Evolutionary conservation across 2,113 vertebrate species (phyloP), one percentile per base, ranked within the genome.

Genomic region (Eulemur macaco): DNA sequence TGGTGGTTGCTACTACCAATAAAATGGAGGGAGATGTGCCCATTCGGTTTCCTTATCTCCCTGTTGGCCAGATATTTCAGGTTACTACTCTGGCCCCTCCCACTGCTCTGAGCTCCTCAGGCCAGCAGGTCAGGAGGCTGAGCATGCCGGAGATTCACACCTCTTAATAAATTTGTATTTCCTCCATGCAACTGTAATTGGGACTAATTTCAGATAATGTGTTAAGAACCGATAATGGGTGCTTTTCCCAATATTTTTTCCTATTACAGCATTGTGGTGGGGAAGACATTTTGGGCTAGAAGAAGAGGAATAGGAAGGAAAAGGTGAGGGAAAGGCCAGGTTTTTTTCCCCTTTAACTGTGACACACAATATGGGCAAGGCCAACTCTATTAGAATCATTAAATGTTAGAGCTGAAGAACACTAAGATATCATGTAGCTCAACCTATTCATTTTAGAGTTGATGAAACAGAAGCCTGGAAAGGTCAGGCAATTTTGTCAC

Each of bases 171-270:
- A 52, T 86, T 37, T 76, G 6, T 74, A 50, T 42, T 73, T 91
- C 86, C 12, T 82, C n/a, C 29, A 8, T 76, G 60, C 9, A 37
- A 31, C 8, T 82, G 42, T 73, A 91, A 47, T 78, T 96, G 13
- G 11, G 82, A 96, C n/a, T 37, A 47, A 45, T 63, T 63, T 94
- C 60, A 83, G 74, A 73, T 74, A 83, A 91, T 83, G 34, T 42
- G 18, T 60, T 74, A 78, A 64, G 39, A 68, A 20, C 8, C n/a
- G n/a, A 37, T 83, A 29, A 80, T 80, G 17, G 6, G 7, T 74
- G 1, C 3, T 21, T 8, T 52, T 91, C 71, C 63, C 25, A 84
- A 1, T 47, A 64, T n/a, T 7, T 31, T 85, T 85, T 89, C 63
- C n/a, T 84, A 8, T n/a, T 76, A 25, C 34, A 92, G 29, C 87